phyloP scores from a whole-genome alignment of 2,888 invertebrate species.

The Drosophila barbarae region DNA sequence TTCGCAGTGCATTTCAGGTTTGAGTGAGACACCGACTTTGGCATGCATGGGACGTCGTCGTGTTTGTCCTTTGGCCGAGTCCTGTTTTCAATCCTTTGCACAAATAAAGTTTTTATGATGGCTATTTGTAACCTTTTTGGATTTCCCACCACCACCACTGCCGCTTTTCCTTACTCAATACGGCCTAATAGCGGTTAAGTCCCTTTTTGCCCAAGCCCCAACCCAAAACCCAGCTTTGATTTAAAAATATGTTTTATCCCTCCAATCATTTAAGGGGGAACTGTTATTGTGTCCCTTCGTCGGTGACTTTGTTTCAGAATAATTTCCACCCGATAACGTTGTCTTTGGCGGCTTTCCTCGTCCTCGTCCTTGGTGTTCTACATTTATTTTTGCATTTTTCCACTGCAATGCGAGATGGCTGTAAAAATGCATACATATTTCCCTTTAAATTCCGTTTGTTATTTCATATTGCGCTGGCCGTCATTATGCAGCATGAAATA shows the following conservation, averaged over 20 bases:
- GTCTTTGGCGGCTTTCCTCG: constrained; percentile 10
- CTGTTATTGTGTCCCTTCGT: constrained; percentile 30
- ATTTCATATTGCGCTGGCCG: constrained; percentile 9
- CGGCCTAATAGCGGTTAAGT: constrained; percentile 66
- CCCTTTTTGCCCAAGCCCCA: constrained; percentile 33
- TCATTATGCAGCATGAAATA: constrained; percentile 25
- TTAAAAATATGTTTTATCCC: constrained; percentile 69
- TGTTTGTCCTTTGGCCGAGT: constrained; percentile 40
- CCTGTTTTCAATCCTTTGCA: constrained; percentile 69
- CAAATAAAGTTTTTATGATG: constrained; percentile 72
- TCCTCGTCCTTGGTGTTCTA: constrained; percentile 12
- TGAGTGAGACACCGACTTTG: constrained; percentile 48
- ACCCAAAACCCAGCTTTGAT: constrained; percentile 51
- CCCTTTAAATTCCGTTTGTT: not conserved
- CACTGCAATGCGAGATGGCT: constrained; percentile 8
- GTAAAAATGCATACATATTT: constrained; percentile 1
- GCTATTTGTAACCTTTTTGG: constrained; percentile 71
- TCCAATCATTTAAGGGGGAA: constrained; percentile 32
- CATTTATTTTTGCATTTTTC: constrained; percentile 9
- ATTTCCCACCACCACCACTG: constrained; percentile 38
- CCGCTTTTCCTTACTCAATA: constrained; percentile 31
- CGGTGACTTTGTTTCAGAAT: constrained; percentile 54
- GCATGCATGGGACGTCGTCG: constrained; percentile 56
- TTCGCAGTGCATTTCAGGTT: not conserved
- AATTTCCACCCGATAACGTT: constrained; percentile 64